Base-by-base conservation (phyloP, 1,140 invertebrate genomes). In the Drosophila guanche region DNA sequence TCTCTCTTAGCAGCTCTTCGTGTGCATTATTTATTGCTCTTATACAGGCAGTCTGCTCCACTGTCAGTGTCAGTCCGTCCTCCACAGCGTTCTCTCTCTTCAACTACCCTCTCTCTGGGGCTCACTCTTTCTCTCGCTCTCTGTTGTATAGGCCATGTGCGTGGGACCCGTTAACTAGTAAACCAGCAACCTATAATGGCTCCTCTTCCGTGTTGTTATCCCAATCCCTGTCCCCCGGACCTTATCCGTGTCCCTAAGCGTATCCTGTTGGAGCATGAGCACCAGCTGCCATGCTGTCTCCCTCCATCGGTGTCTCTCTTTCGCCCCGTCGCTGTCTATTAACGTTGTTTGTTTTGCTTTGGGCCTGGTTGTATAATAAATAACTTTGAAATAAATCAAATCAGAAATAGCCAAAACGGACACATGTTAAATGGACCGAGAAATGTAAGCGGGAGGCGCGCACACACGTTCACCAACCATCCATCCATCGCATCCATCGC, bases 101-200 rank as follows among this genome's bases (percentile, higher is more conserved):
- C 40, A 22, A 27, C 45, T 27, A 65, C 8, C 14, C 47, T 45
- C 20, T 42, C 23, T 57, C 70, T 42, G 1, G 16, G 12, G 20
- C 43, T 47, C 54, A 48, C 56, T 22, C 51, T 48, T 48, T 53
- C 42, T 27, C 55, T 20, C 12, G 40, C 57, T 10, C 37, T 33
- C 23, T 37, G 41, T 61, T 65, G 33, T 37, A 37, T 12, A 10
- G 45, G 20, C 16, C n/a, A 61, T 59, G 59, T 70, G 66, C 59
- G 67, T 62, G 74, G 79, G 74, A 69, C 77, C 60, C 80, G 68
- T 77, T 81, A 75, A 86, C 74, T 77, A 86, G 62, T 77, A 85
- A 77, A 76, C 62, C 62, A 53, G 47, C 76, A 85, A 62, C 72
- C 80, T 69, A 80, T 74, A 80, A 85, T 85, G 68, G 81, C 85